Conservation (phyloP, 35 echinoderm and acorn worm genomes). For the Amphiura filiformis region DNA sequence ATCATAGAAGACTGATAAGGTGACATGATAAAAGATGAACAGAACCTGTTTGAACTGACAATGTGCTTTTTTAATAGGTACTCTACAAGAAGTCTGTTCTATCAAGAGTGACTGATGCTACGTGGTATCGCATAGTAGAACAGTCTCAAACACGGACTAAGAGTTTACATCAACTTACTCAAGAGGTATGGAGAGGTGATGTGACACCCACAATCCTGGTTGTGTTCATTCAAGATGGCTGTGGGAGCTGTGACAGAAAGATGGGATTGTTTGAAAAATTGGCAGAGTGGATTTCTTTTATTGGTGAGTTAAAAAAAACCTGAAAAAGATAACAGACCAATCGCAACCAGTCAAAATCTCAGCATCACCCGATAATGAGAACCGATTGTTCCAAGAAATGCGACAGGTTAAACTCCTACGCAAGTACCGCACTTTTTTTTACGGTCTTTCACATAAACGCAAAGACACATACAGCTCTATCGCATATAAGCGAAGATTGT, state of each 20-base stretch:
- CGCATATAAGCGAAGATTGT: no score
- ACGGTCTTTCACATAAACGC: no score
- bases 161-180: not conserved
- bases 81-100: not conserved
- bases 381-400: no score
- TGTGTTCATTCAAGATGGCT: constrained; percentile 64
- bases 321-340: no score
- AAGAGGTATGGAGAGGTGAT: constrained; percentile 18
- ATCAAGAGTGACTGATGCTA: constrained; percentile 37
- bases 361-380: no score
- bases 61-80: not conserved
- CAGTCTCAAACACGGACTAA: constrained; percentile 18
- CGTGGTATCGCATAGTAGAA: constrained; percentile 48
- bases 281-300: constrained; percentile 35
- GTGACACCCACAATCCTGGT: constrained; percentile 44
- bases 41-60: no score
- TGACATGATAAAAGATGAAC: no score
- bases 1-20: no score
- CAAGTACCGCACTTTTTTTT: no score
- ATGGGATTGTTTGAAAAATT: constrained; percentile 60
- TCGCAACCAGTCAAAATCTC: no score
- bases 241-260: constrained; percentile 68
- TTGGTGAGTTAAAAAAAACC: constrained; percentile 69
- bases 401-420: no score
- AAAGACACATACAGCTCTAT: no score